Conservation (phyloP, 2,113 vertebrate species). For the Dendrocopos noguchii region DNA sequence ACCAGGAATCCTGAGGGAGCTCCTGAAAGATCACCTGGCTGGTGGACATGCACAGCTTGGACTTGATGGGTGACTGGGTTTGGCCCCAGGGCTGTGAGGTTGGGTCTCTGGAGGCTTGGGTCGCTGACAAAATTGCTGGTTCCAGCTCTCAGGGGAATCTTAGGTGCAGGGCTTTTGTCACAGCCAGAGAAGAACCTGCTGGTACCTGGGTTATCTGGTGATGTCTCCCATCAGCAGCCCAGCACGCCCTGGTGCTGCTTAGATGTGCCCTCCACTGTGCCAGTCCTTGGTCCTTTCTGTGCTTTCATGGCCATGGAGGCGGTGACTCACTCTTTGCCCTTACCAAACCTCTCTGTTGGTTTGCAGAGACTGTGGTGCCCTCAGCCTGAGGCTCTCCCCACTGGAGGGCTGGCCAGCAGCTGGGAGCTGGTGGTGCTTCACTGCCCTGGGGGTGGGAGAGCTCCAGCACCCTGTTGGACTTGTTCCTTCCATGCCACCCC, state of each 20-base stretch:
- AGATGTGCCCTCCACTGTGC: accelerated
- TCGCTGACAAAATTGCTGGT: accelerated
- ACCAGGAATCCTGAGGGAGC: neutral
- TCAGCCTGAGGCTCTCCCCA: neutral
- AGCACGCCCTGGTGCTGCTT: neutral
- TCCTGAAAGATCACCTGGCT: neutral
- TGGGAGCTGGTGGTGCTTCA: neutral
- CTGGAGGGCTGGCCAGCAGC: neutral
- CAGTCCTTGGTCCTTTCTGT: neutral
- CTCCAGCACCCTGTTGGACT: neutral
- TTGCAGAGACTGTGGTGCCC: neutral
- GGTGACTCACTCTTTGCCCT: neutral
- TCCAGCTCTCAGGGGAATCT: neutral
- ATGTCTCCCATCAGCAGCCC: accelerated
- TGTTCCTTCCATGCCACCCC: neutral
- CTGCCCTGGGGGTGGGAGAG: neutral
- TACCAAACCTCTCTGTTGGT: accelerated
- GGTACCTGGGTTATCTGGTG: too few relatives aligned
- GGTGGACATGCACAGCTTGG: accelerated
- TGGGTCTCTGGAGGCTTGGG: too few relatives aligned
- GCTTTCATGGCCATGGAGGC: accelerated
- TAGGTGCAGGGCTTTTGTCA: neutral
- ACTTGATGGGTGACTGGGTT: neutral
- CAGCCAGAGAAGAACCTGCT: neutral
- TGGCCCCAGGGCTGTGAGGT: neutral